phyloP scores from a whole-genome alignment of 2,113 vertebrate genomes.

The Ictalurus punctatus region DNA sequence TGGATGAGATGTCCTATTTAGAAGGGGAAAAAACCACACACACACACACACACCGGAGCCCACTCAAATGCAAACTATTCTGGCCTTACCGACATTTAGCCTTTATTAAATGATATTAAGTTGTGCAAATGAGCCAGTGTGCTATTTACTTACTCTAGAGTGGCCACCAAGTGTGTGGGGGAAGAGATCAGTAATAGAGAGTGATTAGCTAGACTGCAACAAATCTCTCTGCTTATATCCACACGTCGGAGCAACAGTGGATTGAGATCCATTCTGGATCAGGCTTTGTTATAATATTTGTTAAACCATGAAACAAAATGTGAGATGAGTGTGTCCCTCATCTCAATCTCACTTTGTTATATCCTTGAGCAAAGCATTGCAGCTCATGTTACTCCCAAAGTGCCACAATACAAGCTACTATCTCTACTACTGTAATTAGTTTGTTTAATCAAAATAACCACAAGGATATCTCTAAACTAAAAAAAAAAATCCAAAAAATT shows the following conservation, averaged over 20 bases:
- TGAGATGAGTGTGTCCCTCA: not conserved
- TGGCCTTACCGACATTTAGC: constrained; percentile 2
- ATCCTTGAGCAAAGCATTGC: not conserved
- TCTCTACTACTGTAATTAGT: not conserved
- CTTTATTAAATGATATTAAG: constrained; percentile 31
- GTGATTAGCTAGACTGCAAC: not conserved
- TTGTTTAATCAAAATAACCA: not conserved
- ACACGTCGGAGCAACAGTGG: not conserved
- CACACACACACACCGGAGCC: not conserved
- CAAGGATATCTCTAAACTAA: too few species aligned
- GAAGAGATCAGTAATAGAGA: not conserved
- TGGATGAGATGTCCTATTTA: not conserved
- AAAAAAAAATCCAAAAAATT: not conserved
- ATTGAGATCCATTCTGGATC: not conserved
- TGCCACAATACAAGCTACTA: not conserved
- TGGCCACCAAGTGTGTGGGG: not conserved
- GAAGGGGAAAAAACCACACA: not conserved
- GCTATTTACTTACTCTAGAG: constrained; percentile 17
- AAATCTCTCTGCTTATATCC: not conserved
- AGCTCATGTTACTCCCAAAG: not conserved
- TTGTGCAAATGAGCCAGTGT: constrained; percentile 13
- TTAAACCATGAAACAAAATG: not conserved
- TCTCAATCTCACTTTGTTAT: not conserved
- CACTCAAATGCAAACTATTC: not conserved
- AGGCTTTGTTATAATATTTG: not conserved